phyloP scores from a whole-genome alignment of 1,140 invertebrate genomes.

The Lanistes nyassanus region DNA sequence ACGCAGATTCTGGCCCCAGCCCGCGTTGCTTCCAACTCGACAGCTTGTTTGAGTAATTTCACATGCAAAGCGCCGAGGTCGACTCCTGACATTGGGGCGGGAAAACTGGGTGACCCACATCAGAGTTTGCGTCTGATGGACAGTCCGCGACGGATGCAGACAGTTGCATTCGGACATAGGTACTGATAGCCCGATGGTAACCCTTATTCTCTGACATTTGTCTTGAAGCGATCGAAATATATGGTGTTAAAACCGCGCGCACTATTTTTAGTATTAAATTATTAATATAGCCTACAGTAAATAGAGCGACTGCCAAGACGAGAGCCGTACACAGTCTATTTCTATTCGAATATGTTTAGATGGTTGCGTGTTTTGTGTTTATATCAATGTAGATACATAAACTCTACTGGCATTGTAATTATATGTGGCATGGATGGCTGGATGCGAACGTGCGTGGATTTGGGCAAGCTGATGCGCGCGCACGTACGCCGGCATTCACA shows the following conservation, averaged over 20 bases:
- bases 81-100: conserved; percentile 6
- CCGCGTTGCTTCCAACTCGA: neutral
- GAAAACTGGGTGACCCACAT: conserved; percentile 25
- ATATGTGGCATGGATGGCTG: no score
- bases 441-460: neutral
- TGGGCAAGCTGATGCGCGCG: no score
- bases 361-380: neutral
- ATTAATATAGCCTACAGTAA: neutral
- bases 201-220: neutral
- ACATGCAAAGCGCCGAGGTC: conserved; percentile 6
- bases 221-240: no score
- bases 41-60: conserved; percentile 8
- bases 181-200: neutral
- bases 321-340: neutral
- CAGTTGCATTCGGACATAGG: neutral
- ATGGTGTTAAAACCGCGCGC: neutral
- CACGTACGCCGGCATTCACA: no score
- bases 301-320: neutral
- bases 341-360: neutral
- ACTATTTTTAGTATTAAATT: neutral
- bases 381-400: neutral
- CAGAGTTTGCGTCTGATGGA: neutral
- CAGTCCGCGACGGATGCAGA: neutral
- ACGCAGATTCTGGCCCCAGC: neutral
- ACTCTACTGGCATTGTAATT: no score